A percentile compares a stretch with the other conserved stretches of the same genome.
Conservation (phyloP, 1,140 invertebrate genomes). For the Ostrea edulis region DNA sequence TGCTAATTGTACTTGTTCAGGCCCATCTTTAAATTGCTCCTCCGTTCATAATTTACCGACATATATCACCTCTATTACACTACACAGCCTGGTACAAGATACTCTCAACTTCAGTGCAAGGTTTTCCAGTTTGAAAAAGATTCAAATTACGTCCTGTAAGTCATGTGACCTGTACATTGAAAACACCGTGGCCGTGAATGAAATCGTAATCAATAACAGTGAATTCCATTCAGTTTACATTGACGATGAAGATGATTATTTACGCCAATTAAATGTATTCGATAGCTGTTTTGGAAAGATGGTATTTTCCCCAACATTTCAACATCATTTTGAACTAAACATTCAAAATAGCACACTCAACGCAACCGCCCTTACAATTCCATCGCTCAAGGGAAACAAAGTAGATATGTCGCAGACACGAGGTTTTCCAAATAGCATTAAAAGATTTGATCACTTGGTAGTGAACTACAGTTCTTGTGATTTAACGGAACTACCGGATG, state of each 20-base stretch:
- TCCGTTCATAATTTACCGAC: neutral
- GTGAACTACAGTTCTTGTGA: neutral
- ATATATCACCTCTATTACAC: neutral
- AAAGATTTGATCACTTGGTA: neutral
- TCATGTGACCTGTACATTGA: neutral
- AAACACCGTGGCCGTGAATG: neutral
- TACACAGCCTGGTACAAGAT: neutral
- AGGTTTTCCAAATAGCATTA: neutral
- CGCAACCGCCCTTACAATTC: neutral
- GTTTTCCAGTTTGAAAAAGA: neutral
- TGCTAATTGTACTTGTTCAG: neutral
- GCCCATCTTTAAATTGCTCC: neutral
- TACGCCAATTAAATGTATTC: neutral
- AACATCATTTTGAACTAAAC: neutral
- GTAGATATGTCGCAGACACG: neutral
- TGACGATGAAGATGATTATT: neutral
- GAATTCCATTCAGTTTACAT: neutral
- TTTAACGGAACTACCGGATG: neutral
- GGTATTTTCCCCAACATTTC: neutral
- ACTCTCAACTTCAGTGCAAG: neutral
- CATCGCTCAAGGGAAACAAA: neutral
- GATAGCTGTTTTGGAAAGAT: neutral
- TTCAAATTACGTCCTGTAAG: neutral
- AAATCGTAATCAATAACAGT: neutral
- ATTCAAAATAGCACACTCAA: neutral